A percentile compares a stretch with the other conserved stretches of the same genome.
phyloP scores from a whole-genome alignment of 1,140 invertebrate genomes.

The Drosophila rufa region DNA sequence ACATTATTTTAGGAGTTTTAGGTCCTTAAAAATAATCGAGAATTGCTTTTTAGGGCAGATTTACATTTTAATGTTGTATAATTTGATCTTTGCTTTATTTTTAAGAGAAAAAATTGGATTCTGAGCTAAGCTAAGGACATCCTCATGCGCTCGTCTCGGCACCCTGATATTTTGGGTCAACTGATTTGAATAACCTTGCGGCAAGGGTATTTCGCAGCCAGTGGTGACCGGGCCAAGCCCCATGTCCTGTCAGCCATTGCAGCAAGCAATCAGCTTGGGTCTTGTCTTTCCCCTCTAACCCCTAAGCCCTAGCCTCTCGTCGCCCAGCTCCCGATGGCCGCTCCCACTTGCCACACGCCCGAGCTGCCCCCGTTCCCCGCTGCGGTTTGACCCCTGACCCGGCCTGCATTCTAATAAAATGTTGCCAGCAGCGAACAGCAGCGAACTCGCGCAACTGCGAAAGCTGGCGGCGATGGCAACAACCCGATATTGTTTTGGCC shows the following conservation, averaged over 20 bases:
- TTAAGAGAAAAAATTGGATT: neutral
- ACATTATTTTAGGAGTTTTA: neutral
- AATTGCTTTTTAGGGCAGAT: no score
- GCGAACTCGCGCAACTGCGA: conserved; percentile 37
- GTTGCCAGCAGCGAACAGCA: conserved; percentile 59
- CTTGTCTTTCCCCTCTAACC: conserved; percentile 41
- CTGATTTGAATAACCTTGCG: conserved; percentile 23
- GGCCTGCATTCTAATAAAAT: conserved; percentile 74
- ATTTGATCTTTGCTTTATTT: neutral
- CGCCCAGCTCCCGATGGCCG: neutral
- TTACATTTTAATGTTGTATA: no score
- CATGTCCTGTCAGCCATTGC: conserved; percentile 71
- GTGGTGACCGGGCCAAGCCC: conserved; percentile 19
- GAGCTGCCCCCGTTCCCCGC: neutral
- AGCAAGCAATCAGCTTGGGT: conserved; percentile 77
- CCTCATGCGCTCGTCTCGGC: neutral
- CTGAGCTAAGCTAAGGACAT: no score
- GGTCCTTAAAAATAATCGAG: no score
- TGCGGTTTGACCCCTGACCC: conserved; percentile 73
- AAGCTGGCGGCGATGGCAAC: conserved; percentile 57
- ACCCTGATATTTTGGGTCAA: neutral
- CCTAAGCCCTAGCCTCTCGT: neutral
- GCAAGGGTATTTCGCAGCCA: conserved; percentile 30
- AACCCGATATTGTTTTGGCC: conserved; percentile 78
- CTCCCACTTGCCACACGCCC: conserved; percentile 1